Evolutionary conservation across 2,888 invertebrate genomes (phyloP).

Genomic region (Panzeria rudis): DNA sequence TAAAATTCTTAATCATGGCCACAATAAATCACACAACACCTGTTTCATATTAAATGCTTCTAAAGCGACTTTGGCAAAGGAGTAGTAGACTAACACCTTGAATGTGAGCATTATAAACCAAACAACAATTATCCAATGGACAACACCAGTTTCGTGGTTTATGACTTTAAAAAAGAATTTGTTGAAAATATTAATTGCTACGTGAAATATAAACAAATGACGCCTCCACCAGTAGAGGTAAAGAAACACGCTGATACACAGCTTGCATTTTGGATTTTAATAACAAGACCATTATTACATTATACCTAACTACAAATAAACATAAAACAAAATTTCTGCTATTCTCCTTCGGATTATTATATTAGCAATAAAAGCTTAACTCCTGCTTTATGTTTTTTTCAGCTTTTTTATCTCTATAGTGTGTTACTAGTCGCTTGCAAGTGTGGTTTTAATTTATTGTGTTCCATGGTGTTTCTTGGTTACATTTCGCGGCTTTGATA

Average conservation of each 20-base stretch:
- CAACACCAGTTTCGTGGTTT: constrained; percentile 29
- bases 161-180: constrained; percentile 25
- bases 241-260: constrained; percentile 1
- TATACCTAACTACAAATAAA: constrained; percentile 13
- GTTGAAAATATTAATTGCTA: constrained; percentile 73
- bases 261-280: constrained; percentile 42
- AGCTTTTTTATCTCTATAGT: constrained; percentile 7
- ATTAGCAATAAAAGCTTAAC: constrained; percentile 40
- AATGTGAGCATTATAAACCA: constrained; percentile 42
- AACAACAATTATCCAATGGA: constrained; percentile 33
- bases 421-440: constrained; percentile 62
- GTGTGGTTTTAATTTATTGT: constrained; percentile 79
- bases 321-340: constrained; percentile 32
- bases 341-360: constrained; percentile 49
- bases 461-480: constrained; percentile 79
- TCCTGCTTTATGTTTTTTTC: constrained; percentile 26
- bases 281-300: constrained; percentile 47
- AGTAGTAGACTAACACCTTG: constrained; percentile 21
- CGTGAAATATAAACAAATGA: constrained; percentile 73
- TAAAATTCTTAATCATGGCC: constrained; percentile 40
- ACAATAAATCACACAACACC: constrained; percentile 74
- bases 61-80: not conserved
- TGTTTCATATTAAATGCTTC: constrained; percentile 72
- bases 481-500: constrained; percentile 82
- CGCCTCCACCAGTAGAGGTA: constrained; percentile 5